Evolutionary conservation across 2,888 invertebrate genomes (phyloP), one percentile per base, ranked within the genome.

Genomic region (Marasmarcha lunaedactyla): DNA sequence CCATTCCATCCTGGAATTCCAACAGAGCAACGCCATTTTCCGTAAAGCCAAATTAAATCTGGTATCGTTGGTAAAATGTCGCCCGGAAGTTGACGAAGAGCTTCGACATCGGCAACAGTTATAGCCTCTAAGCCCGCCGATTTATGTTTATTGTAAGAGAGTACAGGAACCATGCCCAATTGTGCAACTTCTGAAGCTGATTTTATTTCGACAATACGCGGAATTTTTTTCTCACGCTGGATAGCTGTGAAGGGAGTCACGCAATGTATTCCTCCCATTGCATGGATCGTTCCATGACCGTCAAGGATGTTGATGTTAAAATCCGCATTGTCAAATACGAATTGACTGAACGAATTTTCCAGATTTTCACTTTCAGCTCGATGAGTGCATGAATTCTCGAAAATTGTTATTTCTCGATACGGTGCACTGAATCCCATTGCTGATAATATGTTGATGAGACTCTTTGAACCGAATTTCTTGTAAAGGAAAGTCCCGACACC

Each of bases 261-360:
- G 37, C 45, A 41, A 44, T 45, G 46, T 27, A 61, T 57, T 37
- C 53, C 52, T 35, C 55, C 55, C 56, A 56, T 55, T n/a, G 41
- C 45, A 40, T 55, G 57, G 38, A 57, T 50, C 30, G 57, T 58
- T 45, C 48, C 46, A 14, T 47, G 40, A 15, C 56, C 56, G 42
- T 52, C 50, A 30, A 56, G 45, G 33, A 53, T 57, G 36, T 42
- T 42, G 14, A 48, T 50, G 44, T 59, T 59, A 44, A 49, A 46
- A 48, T 59, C 59, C 1, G 59, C 55, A 47, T 62, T 61, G 42
- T 62, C 57, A 47, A 38, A 57, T 42, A 59, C 42, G 39, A 54
- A 60, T 47, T 55, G 59, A 38, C 45, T 15, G 40, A 48, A 55
- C 13, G 48, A 38, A 26, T 45, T 47, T n/a, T n/a, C n/a, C n/a